Evolutionary conservation across 37 sponge, comb jelly and placozoan species (phyloP).

Genomic region (Ianthella basta): DNA sequence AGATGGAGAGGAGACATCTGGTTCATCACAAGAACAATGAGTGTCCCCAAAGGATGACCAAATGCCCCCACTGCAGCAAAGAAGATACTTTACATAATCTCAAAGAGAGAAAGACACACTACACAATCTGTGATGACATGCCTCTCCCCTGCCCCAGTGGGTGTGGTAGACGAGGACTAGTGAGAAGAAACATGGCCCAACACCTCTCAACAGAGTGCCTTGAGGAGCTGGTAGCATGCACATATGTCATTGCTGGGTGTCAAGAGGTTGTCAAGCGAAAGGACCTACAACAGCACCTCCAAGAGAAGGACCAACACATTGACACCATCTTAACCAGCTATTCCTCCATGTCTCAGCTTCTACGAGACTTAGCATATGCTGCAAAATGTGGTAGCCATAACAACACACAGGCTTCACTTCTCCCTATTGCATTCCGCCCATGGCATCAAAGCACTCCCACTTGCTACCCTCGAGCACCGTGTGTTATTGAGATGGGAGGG

Average conservation of each 20-base stretch:
- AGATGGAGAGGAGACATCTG: too few relatives aligned
- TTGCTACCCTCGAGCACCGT: too few relatives aligned
- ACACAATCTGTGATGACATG: neutral
- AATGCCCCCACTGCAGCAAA: slow-evolving; percentile 25
- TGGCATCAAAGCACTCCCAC: too few relatives aligned
- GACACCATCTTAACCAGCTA: neutral
- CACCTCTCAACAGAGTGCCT: slow-evolving; percentile 3
- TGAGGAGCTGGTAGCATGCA: slow-evolving; percentile 37
- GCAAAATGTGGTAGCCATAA: too few relatives aligned
- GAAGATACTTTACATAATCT: neutral
- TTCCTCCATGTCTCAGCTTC: too few relatives aligned
- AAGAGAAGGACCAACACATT: neutral
- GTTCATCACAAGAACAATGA: slow-evolving; percentile 21
- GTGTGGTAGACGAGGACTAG: neutral
- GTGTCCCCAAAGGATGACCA: slow-evolving; percentile 37
- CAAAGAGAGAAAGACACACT: neutral
- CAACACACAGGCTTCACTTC: too few relatives aligned
- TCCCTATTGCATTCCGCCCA: too few relatives aligned
- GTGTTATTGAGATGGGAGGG: slow-evolving; percentile 2
- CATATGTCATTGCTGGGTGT: slow-evolving; percentile 59
- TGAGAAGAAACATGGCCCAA: neutral
- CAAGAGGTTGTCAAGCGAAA: neutral
- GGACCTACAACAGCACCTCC: neutral
- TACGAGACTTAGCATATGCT: too few relatives aligned
- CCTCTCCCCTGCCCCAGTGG: slow-evolving; percentile 13